Conservation (phyloP, 2,113 vertebrate species). For the Albula goreensis region DNA sequence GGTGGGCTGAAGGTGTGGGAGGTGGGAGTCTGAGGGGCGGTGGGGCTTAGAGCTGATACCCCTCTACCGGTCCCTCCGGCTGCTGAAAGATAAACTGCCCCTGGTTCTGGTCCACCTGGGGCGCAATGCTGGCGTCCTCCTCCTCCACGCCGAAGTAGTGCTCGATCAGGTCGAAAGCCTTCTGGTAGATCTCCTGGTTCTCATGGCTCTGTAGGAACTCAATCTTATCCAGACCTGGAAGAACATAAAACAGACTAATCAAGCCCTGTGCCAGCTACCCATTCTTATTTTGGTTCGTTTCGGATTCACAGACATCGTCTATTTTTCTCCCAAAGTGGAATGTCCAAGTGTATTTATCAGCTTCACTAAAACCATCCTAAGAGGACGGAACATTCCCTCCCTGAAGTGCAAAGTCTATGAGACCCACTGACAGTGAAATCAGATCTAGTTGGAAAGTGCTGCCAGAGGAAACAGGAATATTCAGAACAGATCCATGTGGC, state of each 20-base stretch:
- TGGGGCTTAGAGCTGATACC: conserved; percentile 80
- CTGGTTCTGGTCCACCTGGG: conserved; percentile 86
- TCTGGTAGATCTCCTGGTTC: conserved; percentile 89
- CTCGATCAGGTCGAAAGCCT: conserved; percentile 87
- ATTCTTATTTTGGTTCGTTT: background rate
- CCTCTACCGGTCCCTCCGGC: conserved; percentile 85
- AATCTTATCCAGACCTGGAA: conserved; percentile 84
- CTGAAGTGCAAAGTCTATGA: no score
- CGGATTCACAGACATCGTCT: no score
- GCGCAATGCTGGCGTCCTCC: conserved; percentile 82
- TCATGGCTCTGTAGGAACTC: conserved; percentile 88
- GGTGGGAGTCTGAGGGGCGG: background rate
- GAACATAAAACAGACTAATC: conserved; percentile 12
- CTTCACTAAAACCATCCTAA: no score
- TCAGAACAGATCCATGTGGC: background rate
- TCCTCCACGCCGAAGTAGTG: conserved; percentile 88
- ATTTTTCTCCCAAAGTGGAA: no score
- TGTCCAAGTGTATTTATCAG: no score
- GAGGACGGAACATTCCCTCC: no score
- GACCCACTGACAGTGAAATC: no score
- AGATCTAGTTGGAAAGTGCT: no score
- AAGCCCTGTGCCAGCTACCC: no score
- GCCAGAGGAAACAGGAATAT: background rate
- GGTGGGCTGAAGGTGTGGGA: background rate
- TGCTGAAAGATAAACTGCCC: conserved; percentile 90